These are phyloP conservation scores for Eueremaeus valkanovi DNA, from an alignment of 2,888 invertebrate species.

Conservation along the genomic window DNA sequence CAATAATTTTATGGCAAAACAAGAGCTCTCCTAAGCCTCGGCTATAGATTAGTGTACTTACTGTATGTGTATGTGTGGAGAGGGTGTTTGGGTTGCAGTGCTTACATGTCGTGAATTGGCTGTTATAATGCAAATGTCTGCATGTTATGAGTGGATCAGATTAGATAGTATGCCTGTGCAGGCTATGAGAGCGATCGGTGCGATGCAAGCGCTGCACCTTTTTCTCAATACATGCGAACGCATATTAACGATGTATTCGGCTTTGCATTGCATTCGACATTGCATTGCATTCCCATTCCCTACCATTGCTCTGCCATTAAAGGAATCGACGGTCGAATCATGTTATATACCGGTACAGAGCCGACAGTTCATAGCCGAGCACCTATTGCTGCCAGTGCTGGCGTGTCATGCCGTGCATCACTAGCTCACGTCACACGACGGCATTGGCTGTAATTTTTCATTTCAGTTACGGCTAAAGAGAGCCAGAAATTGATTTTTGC, in stretches of 20 bases:
- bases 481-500: constrained; percentile 34
- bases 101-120: constrained; percentile 28
- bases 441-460: constrained; percentile 32
- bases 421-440: constrained; percentile 1
- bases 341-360: constrained; percentile 15
- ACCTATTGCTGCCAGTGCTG: not conserved
- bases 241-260: constrained; percentile 1
- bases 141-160: constrained; percentile 25
- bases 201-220: not conserved
- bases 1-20: not conserved
- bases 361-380: constrained; percentile 30
- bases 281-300: not conserved
- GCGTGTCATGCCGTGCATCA: constrained; percentile 29
- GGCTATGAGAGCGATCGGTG: not conserved
- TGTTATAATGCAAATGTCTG: constrained; percentile 11
- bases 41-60: not conserved
- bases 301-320: not conserved
- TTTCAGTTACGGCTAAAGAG: constrained; percentile 25
- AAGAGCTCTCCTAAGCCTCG: not conserved
- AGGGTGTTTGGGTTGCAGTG: not conserved
- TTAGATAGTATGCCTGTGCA: constrained; percentile 6
- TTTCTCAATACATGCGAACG: not conserved
- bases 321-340: constrained; percentile 12
- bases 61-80: not conserved
- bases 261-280: too few species aligned